Evolutionary conservation across 2,797 vertebrate genomes (phyloP).

Genomic region (Paratrypauchen microcephalus): DNA sequence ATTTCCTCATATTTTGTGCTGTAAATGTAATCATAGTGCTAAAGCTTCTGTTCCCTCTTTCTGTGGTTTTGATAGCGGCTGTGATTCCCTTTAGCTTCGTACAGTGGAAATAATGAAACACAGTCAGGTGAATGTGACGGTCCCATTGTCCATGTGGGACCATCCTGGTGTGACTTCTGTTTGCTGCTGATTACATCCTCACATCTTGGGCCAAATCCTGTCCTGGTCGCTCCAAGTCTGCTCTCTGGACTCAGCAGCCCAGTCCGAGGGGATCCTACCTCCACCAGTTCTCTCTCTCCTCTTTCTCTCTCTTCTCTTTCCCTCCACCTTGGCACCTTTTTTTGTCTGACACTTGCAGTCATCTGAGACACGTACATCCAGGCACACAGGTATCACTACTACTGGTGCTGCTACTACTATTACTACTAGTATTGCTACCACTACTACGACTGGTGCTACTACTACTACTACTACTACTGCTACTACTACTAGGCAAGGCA

Average conservation of each 20-base stretch:
- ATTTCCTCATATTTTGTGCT: neutral
- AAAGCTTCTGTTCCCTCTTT: conserved; percentile 9
- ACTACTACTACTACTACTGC: neutral
- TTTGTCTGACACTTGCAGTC: neutral
- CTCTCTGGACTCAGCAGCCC: conserved; percentile 44
- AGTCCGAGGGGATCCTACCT: conserved; percentile 40
- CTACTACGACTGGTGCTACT: neutral
- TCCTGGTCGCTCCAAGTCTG: conserved; percentile 38
- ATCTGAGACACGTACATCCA: neutral
- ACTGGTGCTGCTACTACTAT: neutral
- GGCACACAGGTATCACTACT: neutral
- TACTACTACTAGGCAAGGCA: too few relatives aligned
- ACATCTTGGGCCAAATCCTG: conserved; percentile 55
- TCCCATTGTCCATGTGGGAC: conserved; percentile 54
- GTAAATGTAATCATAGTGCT: neutral
- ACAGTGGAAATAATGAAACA: conserved; percentile 52
- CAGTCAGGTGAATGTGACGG: conserved; percentile 48
- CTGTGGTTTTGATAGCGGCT: conserved; percentile 66
- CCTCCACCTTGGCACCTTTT: neutral
- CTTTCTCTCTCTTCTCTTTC: neutral
- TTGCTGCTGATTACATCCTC: conserved; percentile 61
- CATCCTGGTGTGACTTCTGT: conserved; percentile 54
- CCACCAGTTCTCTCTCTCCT: conserved; percentile 17
- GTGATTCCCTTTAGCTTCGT: conserved; percentile 35
- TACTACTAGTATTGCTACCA: too few relatives aligned